Evolutionary conservation across 2,888 invertebrate species (phyloP).

Genomic region (Adineta ricciae): DNA sequence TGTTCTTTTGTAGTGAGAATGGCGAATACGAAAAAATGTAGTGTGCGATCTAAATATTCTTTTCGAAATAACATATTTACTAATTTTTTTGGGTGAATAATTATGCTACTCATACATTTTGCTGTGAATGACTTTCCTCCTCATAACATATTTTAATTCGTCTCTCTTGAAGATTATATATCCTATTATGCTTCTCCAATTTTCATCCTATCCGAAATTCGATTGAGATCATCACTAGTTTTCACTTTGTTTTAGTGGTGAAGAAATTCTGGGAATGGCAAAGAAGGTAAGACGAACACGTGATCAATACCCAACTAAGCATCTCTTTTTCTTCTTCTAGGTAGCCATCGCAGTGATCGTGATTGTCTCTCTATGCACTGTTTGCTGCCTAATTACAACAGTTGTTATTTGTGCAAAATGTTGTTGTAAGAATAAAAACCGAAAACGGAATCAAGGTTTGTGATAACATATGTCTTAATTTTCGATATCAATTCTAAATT

Average conservation of each 20-base stretch:
- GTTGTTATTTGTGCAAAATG: neutral
- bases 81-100: neutral
- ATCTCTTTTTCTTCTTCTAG: neutral
- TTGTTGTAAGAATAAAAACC: neutral
- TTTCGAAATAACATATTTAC: too few species aligned
- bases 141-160: too few species aligned
- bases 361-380: neutral
- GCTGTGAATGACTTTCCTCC: neutral
- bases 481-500: too few species aligned
- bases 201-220: neutral
- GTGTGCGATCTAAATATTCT: neutral
- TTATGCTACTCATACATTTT: neutral
- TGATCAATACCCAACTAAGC: too few species aligned
- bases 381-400: neutral
- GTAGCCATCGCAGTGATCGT: neutral
- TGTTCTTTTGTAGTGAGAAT: neutral
- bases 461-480: neutral
- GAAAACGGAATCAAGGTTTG: neutral
- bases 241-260: conserved; percentile 5
- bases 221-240: neutral
- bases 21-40: neutral
- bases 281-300: neutral
- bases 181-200: neutral
- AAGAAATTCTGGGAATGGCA: conserved; percentile 11
- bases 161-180: neutral